Evolutionary conservation across 2,797 vertebrate species (phyloP).

Genomic region (Synanceia verrucosa): DNA sequence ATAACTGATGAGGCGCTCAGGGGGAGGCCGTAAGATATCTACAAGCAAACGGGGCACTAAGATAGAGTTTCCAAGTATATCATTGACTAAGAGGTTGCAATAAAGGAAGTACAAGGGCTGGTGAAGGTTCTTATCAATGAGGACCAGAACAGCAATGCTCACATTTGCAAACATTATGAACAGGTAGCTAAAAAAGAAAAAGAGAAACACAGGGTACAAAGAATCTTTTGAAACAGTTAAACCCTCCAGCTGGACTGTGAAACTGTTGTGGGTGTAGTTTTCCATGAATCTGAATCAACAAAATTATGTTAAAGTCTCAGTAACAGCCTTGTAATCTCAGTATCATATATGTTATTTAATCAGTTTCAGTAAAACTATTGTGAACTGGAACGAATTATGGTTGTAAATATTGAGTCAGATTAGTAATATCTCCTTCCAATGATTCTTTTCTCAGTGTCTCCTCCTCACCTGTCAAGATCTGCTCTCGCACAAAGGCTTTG

Average conservation of each 20-base stretch:
- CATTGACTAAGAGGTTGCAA: slow-evolving; percentile 76
- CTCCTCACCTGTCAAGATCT: too few relatives aligned
- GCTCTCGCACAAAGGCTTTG: too few relatives aligned
- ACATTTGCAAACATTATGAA: slow-evolving; percentile 53
- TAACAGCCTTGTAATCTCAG: neutral
- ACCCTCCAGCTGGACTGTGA: slow-evolving; percentile 55
- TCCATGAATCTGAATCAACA: slow-evolving; percentile 49
- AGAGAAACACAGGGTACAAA: slow-evolving; percentile 34
- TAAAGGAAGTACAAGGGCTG: slow-evolving; percentile 85
- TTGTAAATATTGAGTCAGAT: too few relatives aligned
- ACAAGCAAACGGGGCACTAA: slow-evolving; percentile 53
- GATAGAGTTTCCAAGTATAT: slow-evolving; percentile 73
- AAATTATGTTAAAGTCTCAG: neutral
- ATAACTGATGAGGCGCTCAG: neutral
- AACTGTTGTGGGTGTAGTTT: slow-evolving; percentile 54
- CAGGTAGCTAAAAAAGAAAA: slow-evolving; percentile 49
- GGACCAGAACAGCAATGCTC: slow-evolving; percentile 40
- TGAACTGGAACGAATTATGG: too few relatives aligned
- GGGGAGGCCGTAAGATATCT: neutral
- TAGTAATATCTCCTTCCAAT: too few relatives aligned
- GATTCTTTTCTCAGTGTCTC: too few relatives aligned
- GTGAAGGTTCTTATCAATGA: slow-evolving; percentile 73
- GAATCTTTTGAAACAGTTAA: slow-evolving; percentile 38
- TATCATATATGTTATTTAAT: too few relatives aligned
- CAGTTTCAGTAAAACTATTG: neutral